Conservation (phyloP, 2,888 invertebrate species). For the Cyclophora albipunctata region DNA sequence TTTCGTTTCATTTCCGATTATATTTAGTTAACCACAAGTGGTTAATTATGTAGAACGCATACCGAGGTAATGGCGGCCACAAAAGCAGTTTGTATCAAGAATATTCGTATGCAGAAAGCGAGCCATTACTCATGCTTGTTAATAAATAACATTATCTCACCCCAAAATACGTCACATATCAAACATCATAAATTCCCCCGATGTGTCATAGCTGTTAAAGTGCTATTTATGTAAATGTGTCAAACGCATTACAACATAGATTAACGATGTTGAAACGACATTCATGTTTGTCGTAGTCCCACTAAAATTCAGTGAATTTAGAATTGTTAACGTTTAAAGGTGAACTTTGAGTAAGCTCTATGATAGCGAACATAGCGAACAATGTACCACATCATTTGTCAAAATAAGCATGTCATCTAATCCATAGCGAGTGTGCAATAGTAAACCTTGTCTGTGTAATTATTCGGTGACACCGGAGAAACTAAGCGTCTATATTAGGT, state of each 20-base stretch:
- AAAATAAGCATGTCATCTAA: conserved; percentile 17
- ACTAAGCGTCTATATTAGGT: conserved; percentile 1
- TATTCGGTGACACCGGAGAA: conserved; percentile 22
- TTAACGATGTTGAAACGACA: conserved; percentile 41
- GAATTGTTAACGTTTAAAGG: conserved; percentile 2
- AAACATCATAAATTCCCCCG: conserved; percentile 24
- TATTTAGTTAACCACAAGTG: too few species aligned
- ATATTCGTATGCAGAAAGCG: conserved; percentile 2
- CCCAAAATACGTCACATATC: conserved; percentile 25
- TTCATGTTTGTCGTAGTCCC: conserved; percentile 5
- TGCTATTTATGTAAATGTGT: conserved; percentile 45
- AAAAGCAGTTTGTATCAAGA: too few species aligned
- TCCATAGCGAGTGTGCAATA: conserved; percentile 27
- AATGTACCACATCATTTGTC: not conserved
- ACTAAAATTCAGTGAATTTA: not conserved
- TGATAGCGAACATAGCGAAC: not conserved
- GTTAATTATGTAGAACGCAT: too few species aligned
- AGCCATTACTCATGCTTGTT: conserved; percentile 17
- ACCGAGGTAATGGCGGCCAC: too few species aligned
- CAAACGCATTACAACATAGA: conserved; percentile 41
- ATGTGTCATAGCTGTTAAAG: conserved; percentile 33
- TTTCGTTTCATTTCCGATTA: too few species aligned
- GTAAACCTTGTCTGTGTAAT: conserved; percentile 20
- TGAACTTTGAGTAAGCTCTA: not conserved
- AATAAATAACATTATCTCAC: conserved; percentile 23